phyloP scores from a whole-genome alignment of 2,888 invertebrate species.

The Lepidochrysops patricia region DNA sequence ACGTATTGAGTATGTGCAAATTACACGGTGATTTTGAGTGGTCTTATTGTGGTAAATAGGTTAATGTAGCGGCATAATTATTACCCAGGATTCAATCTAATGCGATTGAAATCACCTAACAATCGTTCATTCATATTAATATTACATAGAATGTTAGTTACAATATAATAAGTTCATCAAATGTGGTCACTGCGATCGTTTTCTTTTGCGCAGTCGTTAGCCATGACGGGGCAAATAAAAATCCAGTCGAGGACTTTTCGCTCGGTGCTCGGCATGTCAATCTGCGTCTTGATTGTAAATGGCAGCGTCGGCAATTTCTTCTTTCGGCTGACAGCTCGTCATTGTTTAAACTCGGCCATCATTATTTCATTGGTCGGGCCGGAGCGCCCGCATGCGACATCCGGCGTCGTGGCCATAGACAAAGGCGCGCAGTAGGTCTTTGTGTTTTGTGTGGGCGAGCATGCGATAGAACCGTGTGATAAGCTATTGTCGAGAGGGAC shows the following conservation, averaged over 20 bases:
- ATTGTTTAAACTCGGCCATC: slow-evolving; percentile 50
- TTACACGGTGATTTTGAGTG: slow-evolving; percentile 46
- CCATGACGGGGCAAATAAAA: neutral
- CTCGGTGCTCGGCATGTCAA: slow-evolving; percentile 1
- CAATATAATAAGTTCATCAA: too few relatives aligned
- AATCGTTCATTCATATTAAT: too few relatives aligned
- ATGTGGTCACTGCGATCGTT: neutral
- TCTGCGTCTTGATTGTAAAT: slow-evolving; percentile 24
- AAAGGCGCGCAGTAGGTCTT: slow-evolving; percentile 46
- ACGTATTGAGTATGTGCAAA: slow-evolving; percentile 50
- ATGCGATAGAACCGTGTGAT: neutral
- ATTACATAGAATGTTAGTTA: too few relatives aligned
- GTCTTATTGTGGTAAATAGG: slow-evolving; percentile 24
- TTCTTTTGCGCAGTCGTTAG: neutral
- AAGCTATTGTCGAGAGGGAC: neutral
- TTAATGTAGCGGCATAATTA: neutral
- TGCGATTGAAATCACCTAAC: too few relatives aligned
- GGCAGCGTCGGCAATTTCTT: slow-evolving; percentile 26
- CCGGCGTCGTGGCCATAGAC: slow-evolving; percentile 63
- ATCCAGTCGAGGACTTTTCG: neutral
- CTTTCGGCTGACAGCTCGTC: slow-evolving; percentile 38
- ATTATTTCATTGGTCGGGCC: slow-evolving; percentile 62
- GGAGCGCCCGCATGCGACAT: slow-evolving; percentile 56
- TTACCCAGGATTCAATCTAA: neutral
- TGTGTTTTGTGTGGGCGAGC: slow-evolving; percentile 35